Conservation (phyloP, 2,888 invertebrate genomes). For the Tenthredo scrophulariae region DNA sequence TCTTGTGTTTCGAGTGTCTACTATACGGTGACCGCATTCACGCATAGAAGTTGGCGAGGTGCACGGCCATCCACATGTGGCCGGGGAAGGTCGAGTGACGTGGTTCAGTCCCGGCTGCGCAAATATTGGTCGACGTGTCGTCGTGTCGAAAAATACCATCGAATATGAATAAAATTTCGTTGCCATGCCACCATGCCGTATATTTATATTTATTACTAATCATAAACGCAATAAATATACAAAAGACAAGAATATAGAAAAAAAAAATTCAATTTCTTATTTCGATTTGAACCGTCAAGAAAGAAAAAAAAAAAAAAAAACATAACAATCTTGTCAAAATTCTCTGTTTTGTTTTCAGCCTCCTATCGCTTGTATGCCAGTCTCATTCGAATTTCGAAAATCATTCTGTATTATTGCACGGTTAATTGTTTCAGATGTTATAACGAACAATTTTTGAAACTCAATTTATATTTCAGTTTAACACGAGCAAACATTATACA, state of each 20-base stretch:
- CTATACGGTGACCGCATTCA: neutral
- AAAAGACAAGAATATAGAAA: neutral
- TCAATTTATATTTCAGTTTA: neutral
- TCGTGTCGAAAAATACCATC: constrained; percentile 77
- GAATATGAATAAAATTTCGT: constrained; percentile 67
- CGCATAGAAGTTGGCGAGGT: constrained; percentile 9
- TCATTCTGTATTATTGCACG: neutral
- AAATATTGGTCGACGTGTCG: constrained; percentile 78
- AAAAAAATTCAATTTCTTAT: neutral
- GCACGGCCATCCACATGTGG: constrained; percentile 67
- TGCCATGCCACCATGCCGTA: constrained; percentile 32
- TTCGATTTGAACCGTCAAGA: neutral
- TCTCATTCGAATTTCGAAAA: neutral
- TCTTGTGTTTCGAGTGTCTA: constrained; percentile 23
- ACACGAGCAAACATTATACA: neutral
- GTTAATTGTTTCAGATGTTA: neutral
- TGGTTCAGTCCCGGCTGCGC: constrained; percentile 76
- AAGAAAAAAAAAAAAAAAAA: neutral
- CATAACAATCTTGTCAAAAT: neutral
- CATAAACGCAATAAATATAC: neutral
- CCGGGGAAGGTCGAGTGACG: constrained; percentile 78
- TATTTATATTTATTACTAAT: neutral
- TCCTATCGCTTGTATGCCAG: neutral
- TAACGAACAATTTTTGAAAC: neutral
- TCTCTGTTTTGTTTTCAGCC: neutral